These are phyloP conservation scores for Emydoidea blandingii DNA, from an alignment of 2,797 vertebrate genomes.

Conservation along the genomic window DNA sequence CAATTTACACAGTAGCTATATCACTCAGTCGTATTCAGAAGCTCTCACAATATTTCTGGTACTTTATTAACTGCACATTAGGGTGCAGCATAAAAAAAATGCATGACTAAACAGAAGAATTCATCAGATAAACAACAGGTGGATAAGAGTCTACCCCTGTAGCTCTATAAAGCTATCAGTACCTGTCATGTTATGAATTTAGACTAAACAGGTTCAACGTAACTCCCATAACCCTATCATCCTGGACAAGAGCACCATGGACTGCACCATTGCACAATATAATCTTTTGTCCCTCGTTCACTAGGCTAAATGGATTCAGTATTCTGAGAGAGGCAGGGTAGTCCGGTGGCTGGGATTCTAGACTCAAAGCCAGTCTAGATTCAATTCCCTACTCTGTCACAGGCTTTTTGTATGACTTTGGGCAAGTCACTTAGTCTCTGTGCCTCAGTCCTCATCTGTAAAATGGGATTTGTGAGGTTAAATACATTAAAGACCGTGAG, in stretches of 20 bases:
- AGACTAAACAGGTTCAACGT: accelerated
- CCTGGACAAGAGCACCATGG: not conserved
- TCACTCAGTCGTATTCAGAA: not conserved
- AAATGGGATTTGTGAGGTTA: not conserved
- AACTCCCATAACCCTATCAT: not conserved
- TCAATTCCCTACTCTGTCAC: not conserved
- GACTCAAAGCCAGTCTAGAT: not conserved
- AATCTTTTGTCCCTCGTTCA: not conserved
- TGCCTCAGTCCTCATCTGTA: not conserved
- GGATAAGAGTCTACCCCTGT: not conserved
- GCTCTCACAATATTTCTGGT: not conserved
- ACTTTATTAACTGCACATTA: not conserved
- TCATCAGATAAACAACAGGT: not conserved
- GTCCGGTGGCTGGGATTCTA: not conserved
- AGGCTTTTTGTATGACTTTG: not conserved
- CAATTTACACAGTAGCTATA: not conserved
- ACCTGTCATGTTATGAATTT: accelerated
- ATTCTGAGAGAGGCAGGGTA: not conserved
- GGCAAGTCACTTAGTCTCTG: not conserved
- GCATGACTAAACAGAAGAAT: accelerated
- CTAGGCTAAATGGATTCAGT: not conserved
- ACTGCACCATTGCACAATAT: not conserved
- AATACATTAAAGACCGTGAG: not conserved
- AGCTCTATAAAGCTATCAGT: not conserved
- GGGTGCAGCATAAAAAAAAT: not conserved